Percentiles rank a stretch among this genome's conserved stretches.
Evolutionary conservation across 2,113 vertebrate species (phyloP).

Genomic region (Ophthalmolycus amberensis): DNA sequence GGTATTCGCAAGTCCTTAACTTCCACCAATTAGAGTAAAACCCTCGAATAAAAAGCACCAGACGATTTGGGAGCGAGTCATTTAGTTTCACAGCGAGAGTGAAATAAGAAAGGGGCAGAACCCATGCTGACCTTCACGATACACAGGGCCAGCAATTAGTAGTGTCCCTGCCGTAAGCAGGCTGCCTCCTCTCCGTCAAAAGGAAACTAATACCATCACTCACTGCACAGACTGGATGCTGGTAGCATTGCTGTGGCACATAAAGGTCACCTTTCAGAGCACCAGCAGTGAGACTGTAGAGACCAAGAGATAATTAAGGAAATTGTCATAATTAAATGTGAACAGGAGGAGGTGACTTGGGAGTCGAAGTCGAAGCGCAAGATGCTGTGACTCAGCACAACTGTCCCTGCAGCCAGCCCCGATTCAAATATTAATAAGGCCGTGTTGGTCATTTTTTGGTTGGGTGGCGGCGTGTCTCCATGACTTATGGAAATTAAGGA

Average conservation of each 20-base stretch:
- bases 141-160: conserved; percentile 79
- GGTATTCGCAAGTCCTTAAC: conserved; percentile 59
- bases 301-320: conserved; percentile 76
- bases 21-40: conserved; percentile 71
- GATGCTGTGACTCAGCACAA: conserved; percentile 74
- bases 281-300: conserved; percentile 51
- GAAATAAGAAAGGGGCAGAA: conserved; percentile 47
- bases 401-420: conserved; percentile 51
- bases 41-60: conserved; percentile 51
- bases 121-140: conserved; percentile 78
- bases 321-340: conserved; percentile 79
- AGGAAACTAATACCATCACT: conserved; percentile 75
- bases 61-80: conserved; percentile 40
- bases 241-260: conserved; percentile 74
- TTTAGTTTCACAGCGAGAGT: conserved; percentile 52
- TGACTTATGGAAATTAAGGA: conserved; percentile 74
- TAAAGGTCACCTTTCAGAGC: conserved; percentile 83
- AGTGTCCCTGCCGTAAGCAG: conserved; percentile 69
- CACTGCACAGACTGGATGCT: conserved; percentile 61
- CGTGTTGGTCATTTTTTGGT: conserved; percentile 65
- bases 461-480: conserved; percentile 50
- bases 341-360: conserved; percentile 63
- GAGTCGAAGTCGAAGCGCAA: conserved; percentile 45
- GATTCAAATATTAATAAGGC: conserved; percentile 76
- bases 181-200: conserved; percentile 67